Conservation (phyloP, 2,888 invertebrate genomes). For the Melinaea menophilus region DNA sequence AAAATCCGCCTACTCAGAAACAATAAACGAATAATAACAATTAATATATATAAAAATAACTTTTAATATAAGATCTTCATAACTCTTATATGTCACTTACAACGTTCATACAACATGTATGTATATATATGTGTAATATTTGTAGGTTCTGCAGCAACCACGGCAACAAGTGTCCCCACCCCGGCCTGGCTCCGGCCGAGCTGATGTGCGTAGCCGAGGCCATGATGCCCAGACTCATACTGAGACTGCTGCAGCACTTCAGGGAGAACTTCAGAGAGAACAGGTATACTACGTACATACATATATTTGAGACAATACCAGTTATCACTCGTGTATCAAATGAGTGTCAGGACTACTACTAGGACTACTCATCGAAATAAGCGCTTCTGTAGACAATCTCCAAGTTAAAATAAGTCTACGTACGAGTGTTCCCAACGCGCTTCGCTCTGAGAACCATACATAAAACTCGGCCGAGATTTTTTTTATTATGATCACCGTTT, state of each 20-base stretch:
- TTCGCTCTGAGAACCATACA: no score
- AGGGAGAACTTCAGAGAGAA: constrained; percentile 94
- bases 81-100: not conserved
- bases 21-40: no score
- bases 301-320: no score
- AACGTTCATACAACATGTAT: not conserved
- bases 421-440: no score
- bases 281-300: constrained; percentile 62
- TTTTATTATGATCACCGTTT: no score
- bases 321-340: no score
- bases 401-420: no score
- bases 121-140: constrained; percentile 22
- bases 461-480: no score
- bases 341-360: no score
- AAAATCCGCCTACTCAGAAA: no score
- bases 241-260: constrained; percentile 93
- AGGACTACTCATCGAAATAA: no score
- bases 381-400: no score
- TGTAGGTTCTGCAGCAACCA: constrained; percentile 94
- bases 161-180: constrained; percentile 91
- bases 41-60: not conserved
- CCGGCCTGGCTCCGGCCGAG: constrained; percentile 88
- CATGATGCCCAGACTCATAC: constrained; percentile 95
- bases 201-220: constrained; percentile 94
- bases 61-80: not conserved